Evolutionary conservation across 1,140 invertebrate species (phyloP), one percentile per base, ranked within the genome.

Genomic region (Aleiodes sp.): DNA sequence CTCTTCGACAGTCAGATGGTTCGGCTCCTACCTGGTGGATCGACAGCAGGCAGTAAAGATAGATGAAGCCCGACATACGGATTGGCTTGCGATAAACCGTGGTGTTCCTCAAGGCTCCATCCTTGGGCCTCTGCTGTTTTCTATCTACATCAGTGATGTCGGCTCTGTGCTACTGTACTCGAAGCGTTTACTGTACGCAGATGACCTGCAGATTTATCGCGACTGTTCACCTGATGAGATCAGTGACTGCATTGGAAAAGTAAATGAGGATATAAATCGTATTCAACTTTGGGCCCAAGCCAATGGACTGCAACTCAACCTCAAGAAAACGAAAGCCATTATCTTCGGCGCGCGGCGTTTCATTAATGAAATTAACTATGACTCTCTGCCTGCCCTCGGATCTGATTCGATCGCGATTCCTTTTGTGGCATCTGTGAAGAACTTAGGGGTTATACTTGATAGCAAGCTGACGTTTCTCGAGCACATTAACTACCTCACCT

Each of bases 301-400:
- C 4, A 68, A 68, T 35, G n/a, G 14, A n/a, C 39, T 68, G 2
- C 39, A 43, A 16, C 56, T 68, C n/a, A 60, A 68, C 41, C 33
- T 68, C 0, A 24, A 16, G 0, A 56, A 65, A 16, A 21, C 63
- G 6, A 43, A 52, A 65, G 24, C 46, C 1, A 65, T 56, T 3
- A 14, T 65, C 4, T 21, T 65, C 1, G 63, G 63, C 16, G 43
- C 21, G 14, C n/a, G 16, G 9, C 43, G 43, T 21, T 52, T 21
- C 16, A 21, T 52, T 6, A 52, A 52, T 26, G 4, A n/a, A n/a
- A 33, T 33, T 33, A 10, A 33, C 31, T 33, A 10, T 8, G 31
- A 7, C 7, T 33, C 0, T 2, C 12, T n/a, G n/a, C n/a, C n/a
- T n/a, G 12, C 31, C 7, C 31, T 33, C 12, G 31, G 31, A 8